A percentile compares a stretch with the other conserved stretches of the same genome.
These are phyloP conservation scores for Heliconius cydno DNA, from an alignment of 2,888 invertebrate species.

Conservation along the genomic window DNA sequence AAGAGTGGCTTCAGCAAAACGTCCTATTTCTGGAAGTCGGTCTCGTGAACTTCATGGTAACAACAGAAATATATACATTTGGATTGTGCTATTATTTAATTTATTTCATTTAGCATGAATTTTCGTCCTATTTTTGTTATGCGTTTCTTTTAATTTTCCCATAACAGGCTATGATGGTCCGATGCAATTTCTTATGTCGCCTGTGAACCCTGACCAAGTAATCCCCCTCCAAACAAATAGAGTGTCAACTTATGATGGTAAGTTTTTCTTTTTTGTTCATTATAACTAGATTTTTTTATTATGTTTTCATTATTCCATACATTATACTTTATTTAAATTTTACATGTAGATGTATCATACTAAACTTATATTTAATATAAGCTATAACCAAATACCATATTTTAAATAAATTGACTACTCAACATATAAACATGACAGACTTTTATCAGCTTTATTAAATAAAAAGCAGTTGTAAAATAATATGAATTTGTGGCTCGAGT, in stretches of 20 bases:
- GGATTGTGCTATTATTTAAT: constrained; percentile 48
- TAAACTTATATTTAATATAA: neutral
- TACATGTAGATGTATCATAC: neutral
- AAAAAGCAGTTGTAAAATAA: constrained; percentile 2
- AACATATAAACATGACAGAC: neutral
- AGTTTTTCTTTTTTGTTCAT: constrained; percentile 52
- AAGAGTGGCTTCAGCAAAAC: constrained; percentile 86
- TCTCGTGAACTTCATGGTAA: constrained; percentile 88
- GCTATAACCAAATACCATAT: neutral
- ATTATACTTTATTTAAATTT: neutral
- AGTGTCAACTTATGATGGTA: constrained; percentile 81
- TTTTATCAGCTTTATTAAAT: neutral
- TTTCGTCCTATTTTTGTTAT: constrained; percentile 55
- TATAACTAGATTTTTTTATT: constrained; percentile 19
- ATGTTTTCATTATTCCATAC: constrained; percentile 2
- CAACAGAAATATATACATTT: constrained; percentile 42
- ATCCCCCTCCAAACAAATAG: constrained; percentile 83
- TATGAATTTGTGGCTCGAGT: constrained; percentile 10
- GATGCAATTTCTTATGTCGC: constrained; percentile 92
- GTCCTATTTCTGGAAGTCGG: constrained; percentile 87
- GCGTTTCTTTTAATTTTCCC: constrained; percentile 57
- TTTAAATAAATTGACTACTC: neutral
- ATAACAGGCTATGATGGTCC: constrained; percentile 92
- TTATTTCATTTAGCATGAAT: constrained; percentile 51
- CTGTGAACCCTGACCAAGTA: constrained; percentile 91